These are phyloP conservation scores for Pachyseris speciosa DNA, from an alignment of 64 coral and sea anemone genomes.

Conservation along the genomic window DNA sequence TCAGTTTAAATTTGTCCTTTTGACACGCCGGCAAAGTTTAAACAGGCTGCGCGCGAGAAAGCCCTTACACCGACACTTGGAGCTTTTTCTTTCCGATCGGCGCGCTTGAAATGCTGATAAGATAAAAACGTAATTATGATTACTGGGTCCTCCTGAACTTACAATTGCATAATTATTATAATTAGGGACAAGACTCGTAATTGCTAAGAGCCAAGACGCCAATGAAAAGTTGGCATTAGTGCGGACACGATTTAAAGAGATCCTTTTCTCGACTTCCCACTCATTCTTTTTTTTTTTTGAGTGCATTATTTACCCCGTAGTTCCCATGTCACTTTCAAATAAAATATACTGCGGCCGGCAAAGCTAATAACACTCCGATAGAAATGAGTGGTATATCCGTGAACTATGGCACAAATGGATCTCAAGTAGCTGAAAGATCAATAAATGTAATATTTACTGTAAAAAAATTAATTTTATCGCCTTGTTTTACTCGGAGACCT, in stretches of 20 bases:
- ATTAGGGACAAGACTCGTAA: not conserved
- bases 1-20: not conserved
- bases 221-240: not conserved
- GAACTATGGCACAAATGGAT: not conserved
- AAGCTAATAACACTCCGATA: no score
- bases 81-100: conserved; percentile 25
- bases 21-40: conserved; percentile 42
- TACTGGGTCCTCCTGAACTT: not conserved
- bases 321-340: no score
- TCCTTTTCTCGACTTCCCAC: no score
- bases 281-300: not conserved
- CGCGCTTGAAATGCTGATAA: conserved; percentile 21
- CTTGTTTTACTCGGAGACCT: not conserved
- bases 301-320: not conserved
- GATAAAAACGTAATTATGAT: conserved; percentile 20
- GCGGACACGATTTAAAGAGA: not conserved
- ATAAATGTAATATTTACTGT: not conserved
- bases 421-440: not conserved
- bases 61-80: not conserved
- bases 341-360: no score
- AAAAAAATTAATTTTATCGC: not conserved
- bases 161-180: conserved; percentile 29
- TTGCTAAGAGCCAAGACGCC: not conserved
- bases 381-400: not conserved
- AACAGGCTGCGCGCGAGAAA: conserved; percentile 20